Base-by-base conservation (phyloP, 1,140 invertebrate genomes). In the Sarcophaga peregrina region DNA sequence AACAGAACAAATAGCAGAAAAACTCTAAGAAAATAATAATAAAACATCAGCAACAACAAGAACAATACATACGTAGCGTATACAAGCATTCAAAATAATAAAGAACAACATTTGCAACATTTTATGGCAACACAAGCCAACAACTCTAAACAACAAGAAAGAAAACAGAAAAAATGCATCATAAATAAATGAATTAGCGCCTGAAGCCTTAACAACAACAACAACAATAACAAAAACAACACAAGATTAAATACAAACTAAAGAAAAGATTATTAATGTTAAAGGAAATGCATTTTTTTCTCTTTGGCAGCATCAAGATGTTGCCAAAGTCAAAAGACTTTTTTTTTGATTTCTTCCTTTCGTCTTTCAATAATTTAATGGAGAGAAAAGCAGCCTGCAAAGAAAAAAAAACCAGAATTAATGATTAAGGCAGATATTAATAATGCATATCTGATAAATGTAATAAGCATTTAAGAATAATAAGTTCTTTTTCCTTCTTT, bases 121-220 rank as follows among this genome's bases (percentile, higher is more conserved):
- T 68, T 68, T 68, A 20, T 10, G 17, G 10, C 17, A 68, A 68
- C 54, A 11, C 11, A 15, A 9, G 20, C 9, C 5, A 68, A 68
- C 62, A 58, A 58, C 52, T 13, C 3, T 3, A 54, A 58, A 58
- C n/a, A 37, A 37, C 25, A 37, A 37, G 25, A 37, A 37, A 37
- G 25, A 37, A 37, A 37, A 37, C 25, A 37, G n/a, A n/a, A 37
- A 37, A 37, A 37, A 37, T 37, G 25, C 54, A 58, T n/a, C 54
- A 68, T 68, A 68, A 68, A 68, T 68, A 68, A 68, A 68, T 68
- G 62, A 68, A 68, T 68, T 68, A 68, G 62, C 62, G 62, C 62
- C 62, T 20, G 7, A 68, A n/a, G 62, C n/a, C 62, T 20, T 20
- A n/a, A 25, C 62, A 25, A 10, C 17, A 20, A 62, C 15, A 62